Conservation (phyloP, 2,113 vertebrate species). For the Opisthocomus hoazin region DNA sequence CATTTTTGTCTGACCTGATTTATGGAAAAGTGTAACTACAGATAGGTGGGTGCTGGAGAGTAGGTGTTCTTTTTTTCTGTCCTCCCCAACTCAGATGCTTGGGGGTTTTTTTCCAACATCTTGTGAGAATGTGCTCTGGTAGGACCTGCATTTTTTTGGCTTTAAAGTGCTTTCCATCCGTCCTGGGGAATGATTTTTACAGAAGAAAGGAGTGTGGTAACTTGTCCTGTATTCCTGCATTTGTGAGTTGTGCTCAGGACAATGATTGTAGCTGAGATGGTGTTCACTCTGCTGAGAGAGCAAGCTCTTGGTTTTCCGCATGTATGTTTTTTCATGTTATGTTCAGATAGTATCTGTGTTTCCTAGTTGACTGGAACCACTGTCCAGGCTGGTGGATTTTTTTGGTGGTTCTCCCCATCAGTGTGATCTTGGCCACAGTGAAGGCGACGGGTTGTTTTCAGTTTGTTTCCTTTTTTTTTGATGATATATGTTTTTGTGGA, state of each 20-base stretch:
- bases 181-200: background rate
- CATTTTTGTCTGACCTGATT: background rate
- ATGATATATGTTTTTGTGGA: background rate
- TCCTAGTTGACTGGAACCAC: background rate
- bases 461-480: background rate
- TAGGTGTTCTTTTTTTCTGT: background rate
- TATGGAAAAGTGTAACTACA: background rate
- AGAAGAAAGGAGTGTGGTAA: background rate
- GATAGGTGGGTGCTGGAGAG: background rate
- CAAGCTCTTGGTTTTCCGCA: background rate
- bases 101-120: rapidly evolving
- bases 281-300: background rate
- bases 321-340: background rate
- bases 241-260: background rate
- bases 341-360: background rate
- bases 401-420: rapidly evolving
- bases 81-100: background rate
- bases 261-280: background rate
- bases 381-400: background rate
- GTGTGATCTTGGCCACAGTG: background rate
- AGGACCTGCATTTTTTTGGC: background rate
- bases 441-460: background rate
- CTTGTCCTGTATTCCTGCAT: background rate
- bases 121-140: background rate
- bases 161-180: background rate